phyloP scores from a whole-genome alignment of 2,113 vertebrate species.

The Peromyscus polionotus region DNA sequence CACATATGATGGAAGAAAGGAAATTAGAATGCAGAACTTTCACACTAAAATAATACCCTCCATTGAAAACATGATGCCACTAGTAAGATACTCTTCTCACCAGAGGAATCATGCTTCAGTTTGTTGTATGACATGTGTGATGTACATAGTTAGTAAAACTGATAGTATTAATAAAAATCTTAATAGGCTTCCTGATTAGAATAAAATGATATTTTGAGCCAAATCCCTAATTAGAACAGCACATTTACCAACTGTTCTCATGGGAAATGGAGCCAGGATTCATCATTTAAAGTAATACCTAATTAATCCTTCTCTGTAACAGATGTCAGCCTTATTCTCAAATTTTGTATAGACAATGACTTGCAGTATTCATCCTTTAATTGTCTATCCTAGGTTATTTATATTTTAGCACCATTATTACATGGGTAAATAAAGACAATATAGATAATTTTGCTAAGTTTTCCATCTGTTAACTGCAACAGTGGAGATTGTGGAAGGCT shows the following conservation, averaged over 20 bases:
- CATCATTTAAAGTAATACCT: constrained; percentile 84
- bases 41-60: constrained; percentile 23
- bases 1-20: not conserved
- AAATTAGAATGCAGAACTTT: not conserved
- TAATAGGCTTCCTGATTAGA: constrained; percentile 78
- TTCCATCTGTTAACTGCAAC: not conserved
- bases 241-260: constrained; percentile 86
- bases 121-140: constrained; percentile 53
- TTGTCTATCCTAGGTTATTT: constrained; percentile 67
- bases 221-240: constrained; percentile 82
- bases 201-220: constrained; percentile 83
- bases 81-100: constrained; percentile 42
- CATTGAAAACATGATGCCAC: not conserved
- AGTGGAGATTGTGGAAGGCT: not conserved
- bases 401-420: constrained; percentile 53
- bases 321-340: constrained; percentile 84
- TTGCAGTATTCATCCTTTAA: constrained; percentile 69
- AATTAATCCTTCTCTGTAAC: constrained; percentile 86
- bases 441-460: constrained; percentile 21
- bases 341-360: constrained; percentile 62
- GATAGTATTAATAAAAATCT: constrained; percentile 81
- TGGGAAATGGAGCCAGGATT: constrained; percentile 85
- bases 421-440: constrained; percentile 62
- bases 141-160: constrained; percentile 70
- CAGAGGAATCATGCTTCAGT: constrained; percentile 47